phyloP scores from a whole-genome alignment of 2,888 invertebrate species.

The Lingula anatina region DNA sequence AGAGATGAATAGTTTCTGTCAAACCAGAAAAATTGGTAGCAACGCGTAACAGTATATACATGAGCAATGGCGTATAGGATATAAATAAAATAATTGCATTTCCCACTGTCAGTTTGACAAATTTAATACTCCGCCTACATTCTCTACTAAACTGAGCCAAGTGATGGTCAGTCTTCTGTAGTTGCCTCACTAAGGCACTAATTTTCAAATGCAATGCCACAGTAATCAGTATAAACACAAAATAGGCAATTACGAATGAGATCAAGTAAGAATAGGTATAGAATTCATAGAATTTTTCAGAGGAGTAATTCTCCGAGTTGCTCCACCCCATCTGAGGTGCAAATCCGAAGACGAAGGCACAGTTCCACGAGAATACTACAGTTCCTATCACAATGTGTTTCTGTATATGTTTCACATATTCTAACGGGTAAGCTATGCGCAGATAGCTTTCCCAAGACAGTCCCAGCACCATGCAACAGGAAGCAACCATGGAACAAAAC shows the following conservation, averaged over 20 bases:
- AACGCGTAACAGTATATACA: too few species aligned
- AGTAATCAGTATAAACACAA: neutral
- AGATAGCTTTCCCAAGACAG: constrained; percentile 29
- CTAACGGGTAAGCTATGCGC: constrained; percentile 21
- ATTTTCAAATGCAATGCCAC: neutral
- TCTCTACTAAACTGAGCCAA: too few species aligned
- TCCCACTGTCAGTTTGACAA: too few species aligned
- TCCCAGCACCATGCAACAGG: constrained; percentile 24
- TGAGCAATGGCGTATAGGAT: too few species aligned
- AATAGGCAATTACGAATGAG: neutral
- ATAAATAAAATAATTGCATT: too few species aligned
- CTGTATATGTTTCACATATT: constrained; percentile 20
- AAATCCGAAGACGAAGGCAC: constrained; percentile 36
- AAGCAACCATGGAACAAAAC: constrained; percentile 27
- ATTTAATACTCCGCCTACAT: too few species aligned
- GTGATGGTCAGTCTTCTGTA: too few species aligned
- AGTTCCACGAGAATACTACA: constrained; percentile 37
- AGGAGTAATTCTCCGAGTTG: too few species aligned
- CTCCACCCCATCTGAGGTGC: constrained; percentile 36
- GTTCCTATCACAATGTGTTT: constrained; percentile 29
- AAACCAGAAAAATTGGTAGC: too few species aligned
- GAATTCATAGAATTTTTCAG: too few species aligned
- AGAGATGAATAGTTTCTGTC: too few species aligned
- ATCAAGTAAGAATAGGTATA: constrained; percentile 21
- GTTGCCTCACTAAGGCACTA: too few species aligned